Percentiles rank a stretch among this genome's conserved stretches.
phyloP scores from a whole-genome alignment of 2,888 invertebrate species.

The Drosophila putrida region DNA sequence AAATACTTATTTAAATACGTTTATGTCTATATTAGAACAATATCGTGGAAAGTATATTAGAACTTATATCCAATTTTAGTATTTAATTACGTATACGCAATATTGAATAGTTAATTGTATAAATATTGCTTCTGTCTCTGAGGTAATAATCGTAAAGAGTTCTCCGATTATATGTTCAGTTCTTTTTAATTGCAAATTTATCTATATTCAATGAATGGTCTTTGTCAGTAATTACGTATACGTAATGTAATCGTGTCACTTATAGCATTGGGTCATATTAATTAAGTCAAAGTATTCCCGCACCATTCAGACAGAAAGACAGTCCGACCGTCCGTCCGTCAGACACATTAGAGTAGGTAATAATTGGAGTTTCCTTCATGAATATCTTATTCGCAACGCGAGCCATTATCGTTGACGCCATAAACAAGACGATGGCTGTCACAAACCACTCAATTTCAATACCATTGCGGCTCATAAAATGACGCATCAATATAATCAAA shows the following conservation, averaged over 20 bases:
- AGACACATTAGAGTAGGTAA: conserved; percentile 48
- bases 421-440: conserved; percentile 64
- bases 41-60: not conserved
- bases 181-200: not conserved
- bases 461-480: conserved; percentile 81
- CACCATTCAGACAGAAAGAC: conserved; percentile 3
- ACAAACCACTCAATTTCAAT: conserved; percentile 79
- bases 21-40: too few species aligned
- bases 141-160: not conserved
- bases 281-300: conserved; percentile 47
- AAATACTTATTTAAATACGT: too few species aligned
- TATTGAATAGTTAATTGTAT: not conserved
- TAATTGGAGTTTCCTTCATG: conserved; percentile 67
- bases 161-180: not conserved
- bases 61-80: not conserved
- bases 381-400: conserved; percentile 58
- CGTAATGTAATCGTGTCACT: conserved; percentile 3
- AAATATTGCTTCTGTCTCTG: not conserved
- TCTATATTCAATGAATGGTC: not conserved
- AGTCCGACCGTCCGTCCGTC: conserved; percentile 2
- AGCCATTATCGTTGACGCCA: conserved; percentile 52
- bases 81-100: not conserved
- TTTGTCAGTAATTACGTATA: conserved; percentile 43
- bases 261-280: conserved; percentile 32
- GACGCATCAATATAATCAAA: conserved; percentile 80